Conservation (phyloP, 2,797 vertebrate species). For the Thamnophis elegans region DNA sequence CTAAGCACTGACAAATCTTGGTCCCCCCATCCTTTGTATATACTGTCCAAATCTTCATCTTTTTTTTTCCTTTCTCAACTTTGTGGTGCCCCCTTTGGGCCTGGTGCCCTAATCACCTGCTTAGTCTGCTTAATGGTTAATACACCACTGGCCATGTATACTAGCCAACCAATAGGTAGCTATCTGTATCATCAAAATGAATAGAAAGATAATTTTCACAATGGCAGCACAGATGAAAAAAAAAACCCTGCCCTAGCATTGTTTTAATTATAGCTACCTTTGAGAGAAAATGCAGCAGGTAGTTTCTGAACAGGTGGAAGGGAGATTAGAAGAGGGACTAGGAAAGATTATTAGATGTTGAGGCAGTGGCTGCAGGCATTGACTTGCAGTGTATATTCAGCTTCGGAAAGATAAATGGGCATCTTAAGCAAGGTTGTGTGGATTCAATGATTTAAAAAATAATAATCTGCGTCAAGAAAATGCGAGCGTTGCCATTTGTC, state of each 20-base stretch:
- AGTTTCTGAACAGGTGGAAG: not conserved
- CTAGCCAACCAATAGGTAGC: not conserved
- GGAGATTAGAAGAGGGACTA: not conserved
- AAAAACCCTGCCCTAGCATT: not conserved
- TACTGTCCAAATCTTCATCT: too few relatives aligned
- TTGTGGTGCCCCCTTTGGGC: too few relatives aligned
- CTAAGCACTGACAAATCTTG: too few relatives aligned
- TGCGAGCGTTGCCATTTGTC: not conserved
- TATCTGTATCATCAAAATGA: not conserved
- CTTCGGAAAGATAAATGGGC: not conserved
- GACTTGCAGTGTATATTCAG: not conserved
- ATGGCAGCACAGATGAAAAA: too few relatives aligned
- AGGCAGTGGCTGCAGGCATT: not conserved
- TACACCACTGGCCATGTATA: not conserved
- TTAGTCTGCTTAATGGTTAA: too few relatives aligned
- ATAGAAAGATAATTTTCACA: not conserved
- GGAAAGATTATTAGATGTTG: not conserved
- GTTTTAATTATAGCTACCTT: not conserved
- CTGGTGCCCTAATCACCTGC: too few relatives aligned
- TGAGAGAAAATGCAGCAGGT: not conserved
- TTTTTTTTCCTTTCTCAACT: too few relatives aligned
- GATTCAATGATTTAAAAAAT: not conserved
- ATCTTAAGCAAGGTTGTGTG: not conserved
- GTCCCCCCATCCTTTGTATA: too few relatives aligned
- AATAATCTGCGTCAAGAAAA: not conserved